Evolutionary conservation across 2,113 vertebrate genomes (phyloP).

Genomic region (Sander vitreus): DNA sequence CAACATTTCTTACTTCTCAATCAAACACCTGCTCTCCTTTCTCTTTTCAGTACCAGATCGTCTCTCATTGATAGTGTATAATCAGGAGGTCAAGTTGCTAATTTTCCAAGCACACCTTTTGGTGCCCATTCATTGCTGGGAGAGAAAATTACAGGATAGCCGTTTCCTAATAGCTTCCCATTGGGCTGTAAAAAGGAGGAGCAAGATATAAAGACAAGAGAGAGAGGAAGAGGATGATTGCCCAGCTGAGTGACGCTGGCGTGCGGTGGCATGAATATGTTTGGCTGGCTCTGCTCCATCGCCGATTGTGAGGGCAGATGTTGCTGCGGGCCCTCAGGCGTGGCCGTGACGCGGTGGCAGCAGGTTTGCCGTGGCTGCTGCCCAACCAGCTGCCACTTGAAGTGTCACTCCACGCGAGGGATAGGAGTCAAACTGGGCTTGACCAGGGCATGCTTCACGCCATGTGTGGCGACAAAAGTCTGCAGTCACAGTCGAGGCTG

Average conservation of each 20-base stretch:
- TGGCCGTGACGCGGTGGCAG: slow-evolving; percentile 54
- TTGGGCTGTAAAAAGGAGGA: slow-evolving; percentile 59
- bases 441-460: slow-evolving; percentile 59
- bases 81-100: slow-evolving; percentile 75
- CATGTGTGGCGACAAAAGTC: slow-evolving; percentile 64
- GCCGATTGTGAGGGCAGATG: slow-evolving; percentile 85
- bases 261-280: slow-evolving; percentile 72
- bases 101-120: slow-evolving; percentile 75
- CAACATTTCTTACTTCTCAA: slow-evolving; percentile 41
- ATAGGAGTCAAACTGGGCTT: slow-evolving; percentile 69
- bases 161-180: slow-evolving; percentile 77
- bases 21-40: slow-evolving; percentile 62
- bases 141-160: slow-evolving; percentile 76
- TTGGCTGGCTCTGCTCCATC: slow-evolving; percentile 76
- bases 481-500: slow-evolving; percentile 54
- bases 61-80: slow-evolving; percentile 51
- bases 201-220: slow-evolving; percentile 62
- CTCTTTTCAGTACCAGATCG: slow-evolving; percentile 24
- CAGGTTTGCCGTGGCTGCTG: slow-evolving; percentile 53
- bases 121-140: slow-evolving; percentile 61
- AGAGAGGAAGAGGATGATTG: slow-evolving; percentile 79
- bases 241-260: slow-evolving; percentile 78
- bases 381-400: slow-evolving; percentile 76
- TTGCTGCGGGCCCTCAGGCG: slow-evolving; percentile 72
- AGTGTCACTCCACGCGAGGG: slow-evolving; percentile 61